A percentile compares a stretch with the other conserved stretches of the same genome.
These are phyloP conservation scores for Atractosteus spatula DNA, from an alignment of 2,113 vertebrate genomes.

Conservation along the genomic window DNA sequence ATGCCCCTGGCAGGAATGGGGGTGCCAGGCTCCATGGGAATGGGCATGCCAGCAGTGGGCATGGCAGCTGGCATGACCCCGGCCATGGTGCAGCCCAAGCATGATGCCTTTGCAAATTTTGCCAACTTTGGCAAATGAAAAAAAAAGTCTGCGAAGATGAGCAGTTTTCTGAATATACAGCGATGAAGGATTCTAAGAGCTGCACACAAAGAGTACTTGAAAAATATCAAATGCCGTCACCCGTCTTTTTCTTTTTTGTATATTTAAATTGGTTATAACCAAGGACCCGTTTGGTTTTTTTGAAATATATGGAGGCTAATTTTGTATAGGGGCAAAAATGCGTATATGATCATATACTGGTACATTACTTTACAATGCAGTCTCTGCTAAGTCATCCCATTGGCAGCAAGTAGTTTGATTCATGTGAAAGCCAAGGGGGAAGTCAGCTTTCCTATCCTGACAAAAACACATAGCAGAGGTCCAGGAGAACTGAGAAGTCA, in stretches of 20 bases:
- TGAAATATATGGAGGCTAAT: conserved; percentile 9
- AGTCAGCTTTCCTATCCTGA: conserved; percentile 51
- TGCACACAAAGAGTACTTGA: conserved; percentile 81
- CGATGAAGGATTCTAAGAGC: conserved; percentile 87
- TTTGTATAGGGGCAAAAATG: conserved; percentile 15
- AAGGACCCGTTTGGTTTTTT: conserved; percentile 42
- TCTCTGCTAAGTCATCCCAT: conserved; percentile 32
- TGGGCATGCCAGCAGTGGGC: conserved; percentile 76
- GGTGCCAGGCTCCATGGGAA: conserved; percentile 62
- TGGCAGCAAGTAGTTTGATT: conserved; percentile 45
- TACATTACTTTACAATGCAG: conserved; percentile 22
- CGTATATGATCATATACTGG: conserved; percentile 28
- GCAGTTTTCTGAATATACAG: conserved; percentile 37
- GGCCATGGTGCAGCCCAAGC: conserved; percentile 84
- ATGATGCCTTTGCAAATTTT: conserved; percentile 96
- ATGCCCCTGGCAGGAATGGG: conserved; percentile 74
- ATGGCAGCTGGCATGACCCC: conserved; percentile 73
- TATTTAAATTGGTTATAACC: conserved; percentile 44
- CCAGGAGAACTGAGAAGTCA: no score
- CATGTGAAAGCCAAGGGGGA: no score
- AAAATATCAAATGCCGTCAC: conserved; percentile 54
- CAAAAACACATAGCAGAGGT: no score
- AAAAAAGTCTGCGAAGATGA: conserved; percentile 40
- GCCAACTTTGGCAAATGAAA: conserved; percentile 97
- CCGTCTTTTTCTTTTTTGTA: conserved; percentile 29